Evolutionary conservation across 2,113 vertebrate genomes (phyloP).

Genomic region (Strix aluco): DNA sequence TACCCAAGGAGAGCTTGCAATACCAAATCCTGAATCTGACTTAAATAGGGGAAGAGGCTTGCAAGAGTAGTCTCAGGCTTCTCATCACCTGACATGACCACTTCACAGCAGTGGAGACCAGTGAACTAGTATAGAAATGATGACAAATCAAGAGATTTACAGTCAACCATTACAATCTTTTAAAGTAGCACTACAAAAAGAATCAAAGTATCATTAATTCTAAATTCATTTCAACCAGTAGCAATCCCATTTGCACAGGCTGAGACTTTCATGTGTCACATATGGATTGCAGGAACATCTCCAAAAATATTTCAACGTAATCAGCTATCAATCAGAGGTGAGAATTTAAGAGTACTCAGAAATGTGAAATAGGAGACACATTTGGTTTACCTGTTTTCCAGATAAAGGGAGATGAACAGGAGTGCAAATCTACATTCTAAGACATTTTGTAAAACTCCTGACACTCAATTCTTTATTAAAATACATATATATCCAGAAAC

Average conservation of each 20-base stretch:
- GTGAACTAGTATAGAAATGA: not conserved
- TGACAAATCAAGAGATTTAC: not conserved
- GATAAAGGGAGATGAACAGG: fast-evolving
- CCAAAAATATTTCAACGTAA: not conserved
- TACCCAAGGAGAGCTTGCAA: not conserved
- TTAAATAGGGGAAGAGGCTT: not conserved
- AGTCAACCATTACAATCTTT: not conserved
- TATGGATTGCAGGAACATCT: not conserved
- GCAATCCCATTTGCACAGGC: not conserved
- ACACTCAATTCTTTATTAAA: not conserved
- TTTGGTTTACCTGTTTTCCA: not conserved
- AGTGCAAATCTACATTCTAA: not conserved
- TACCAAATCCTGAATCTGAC: not conserved
- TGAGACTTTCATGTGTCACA: not conserved
- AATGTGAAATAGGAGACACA: not conserved
- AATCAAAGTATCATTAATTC: not conserved
- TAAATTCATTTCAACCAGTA: not conserved
- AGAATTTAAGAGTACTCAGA: not conserved
- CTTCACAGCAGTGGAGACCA: not conserved
- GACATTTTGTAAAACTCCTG: not conserved
- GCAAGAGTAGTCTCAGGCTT: not conserved
- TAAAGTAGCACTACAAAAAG: not conserved
- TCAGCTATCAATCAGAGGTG: not conserved
- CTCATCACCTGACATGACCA: not conserved
- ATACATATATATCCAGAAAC: not conserved